Evolutionary conservation across 2,888 invertebrate genomes (phyloP), one percentile per base, ranked within the genome.

Genomic region (Cryptophagus acutangulus): DNA sequence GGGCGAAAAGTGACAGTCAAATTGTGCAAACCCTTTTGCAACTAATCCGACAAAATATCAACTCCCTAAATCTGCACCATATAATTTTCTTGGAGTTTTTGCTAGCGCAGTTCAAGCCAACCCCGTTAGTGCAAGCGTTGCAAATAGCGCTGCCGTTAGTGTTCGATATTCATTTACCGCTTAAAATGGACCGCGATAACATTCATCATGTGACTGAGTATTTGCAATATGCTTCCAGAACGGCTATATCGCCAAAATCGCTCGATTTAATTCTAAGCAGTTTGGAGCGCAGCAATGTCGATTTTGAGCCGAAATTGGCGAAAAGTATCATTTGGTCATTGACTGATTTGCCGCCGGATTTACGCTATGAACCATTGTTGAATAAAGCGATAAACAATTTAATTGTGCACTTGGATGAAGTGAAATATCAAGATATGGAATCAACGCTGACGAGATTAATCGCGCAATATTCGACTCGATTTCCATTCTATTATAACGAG

Each of bases 21-120:
- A 74, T 85, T 17, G 67, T 78, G 12, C 79, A 81, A 62, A 74
- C 76, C 0, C 63, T 84, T 43, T 68, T 86, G 8, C 81, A 84
- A 57, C 65, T 82, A 25, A 62, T 85, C 10, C 66, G 80, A 30
- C 70, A 74, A 37, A 74, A 76, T 45, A 71, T 84, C 8, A 83
- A 84, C 61, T 58, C 74, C 26, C 57, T 86, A 8, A 73, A 70
- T 43, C 60, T 82, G 14, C 65, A 74, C 2, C 77, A 84, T 52
- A 76, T 84, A 17, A 74, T 78, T 53, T 81, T 80, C 57, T 38
- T 82, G 10, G 74, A 81, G 57, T 79, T 76, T 56, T 52, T 84
- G 4, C 57, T 86, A 0, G 58, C 62, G 1, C 71, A 72, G 42
- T 73, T 75, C 34, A 67, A 74, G 26, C 53, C 51, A 1, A 73